Evolutionary conservation across 2,113 vertebrate species (phyloP).

Genomic region (Illadopsis cleaveri): DNA sequence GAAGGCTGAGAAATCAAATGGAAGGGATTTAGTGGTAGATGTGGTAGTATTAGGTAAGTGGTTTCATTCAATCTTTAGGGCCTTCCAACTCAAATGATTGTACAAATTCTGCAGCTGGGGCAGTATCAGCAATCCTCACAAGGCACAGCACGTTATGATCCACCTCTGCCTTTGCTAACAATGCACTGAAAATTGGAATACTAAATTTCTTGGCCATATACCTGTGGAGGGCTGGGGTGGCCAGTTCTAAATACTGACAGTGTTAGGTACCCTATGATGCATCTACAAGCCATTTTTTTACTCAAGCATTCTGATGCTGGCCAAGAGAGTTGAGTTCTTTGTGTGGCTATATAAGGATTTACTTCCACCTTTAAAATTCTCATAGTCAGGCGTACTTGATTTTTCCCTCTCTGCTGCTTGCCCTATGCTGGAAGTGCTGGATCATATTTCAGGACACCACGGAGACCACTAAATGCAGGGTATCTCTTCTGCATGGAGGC

Average conservation of each 20-base stretch:
- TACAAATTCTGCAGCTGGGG: background rate
- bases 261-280: fast-evolving
- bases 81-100: background rate
- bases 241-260: background rate
- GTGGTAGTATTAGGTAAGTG: background rate
- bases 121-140: background rate
- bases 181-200: fast-evolving
- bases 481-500: background rate
- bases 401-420: background rate
- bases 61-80: background rate
- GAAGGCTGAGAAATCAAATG: background rate
- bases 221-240: background rate
- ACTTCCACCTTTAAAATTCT: background rate
- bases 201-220: background rate
- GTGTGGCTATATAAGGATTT: background rate
- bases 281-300: background rate
- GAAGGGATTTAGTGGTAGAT: background rate
- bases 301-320: background rate
- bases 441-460: background rate
- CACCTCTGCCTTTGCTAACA: background rate
- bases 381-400: background rate
- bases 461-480: background rate
- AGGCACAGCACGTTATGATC: background rate
- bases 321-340: background rate
- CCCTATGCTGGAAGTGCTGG: background rate